Evolutionary conservation across 92 coral and sea anemone genomes (phyloP).

Genomic region (Paramuricea clavata): DNA sequence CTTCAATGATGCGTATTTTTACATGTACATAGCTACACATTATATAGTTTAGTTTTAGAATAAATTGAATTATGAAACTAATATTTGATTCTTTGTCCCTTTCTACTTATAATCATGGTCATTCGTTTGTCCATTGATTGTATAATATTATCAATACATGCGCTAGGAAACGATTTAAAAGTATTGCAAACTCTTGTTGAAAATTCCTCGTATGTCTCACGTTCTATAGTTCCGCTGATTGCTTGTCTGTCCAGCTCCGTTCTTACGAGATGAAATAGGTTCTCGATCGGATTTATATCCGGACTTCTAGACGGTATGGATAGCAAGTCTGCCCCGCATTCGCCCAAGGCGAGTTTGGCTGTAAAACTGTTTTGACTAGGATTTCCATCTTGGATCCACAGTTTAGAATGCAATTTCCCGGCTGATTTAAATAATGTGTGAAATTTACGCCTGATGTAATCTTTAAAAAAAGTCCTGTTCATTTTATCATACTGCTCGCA

Average conservation of each 20-base stretch:
- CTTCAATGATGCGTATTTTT: too few relatives aligned
- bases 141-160: slow-evolving; percentile 29
- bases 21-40: too few relatives aligned
- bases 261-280: slow-evolving; percentile 23
- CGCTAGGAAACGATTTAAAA: slow-evolving; percentile 21
- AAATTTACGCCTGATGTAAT: slow-evolving; percentile 14
- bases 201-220: slow-evolving; percentile 31
- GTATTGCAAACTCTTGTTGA: slow-evolving; percentile 21
- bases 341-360: slow-evolving; percentile 32
- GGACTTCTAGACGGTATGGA: slow-evolving; percentile 6
- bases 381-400: slow-evolving; percentile 61
- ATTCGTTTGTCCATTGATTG: slow-evolving; percentile 47
- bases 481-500: slow-evolving; percentile 49
- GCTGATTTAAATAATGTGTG: slow-evolving; percentile 16
- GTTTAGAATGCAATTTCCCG: slow-evolving; percentile 24
- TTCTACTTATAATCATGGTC: slow-evolving; percentile 35
- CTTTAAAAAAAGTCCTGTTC: slow-evolving; percentile 32
- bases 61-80: slow-evolving; percentile 1
- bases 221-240: background rate
- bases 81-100: slow-evolving; percentile 35
- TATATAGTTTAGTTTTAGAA: too few relatives aligned
- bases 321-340: background rate
- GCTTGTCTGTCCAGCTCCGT: slow-evolving; percentile 25
- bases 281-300: slow-evolving; percentile 15
- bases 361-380: slow-evolving; percentile 61